These are phyloP conservation scores for Progne subis DNA, from an alignment of 2,113 vertebrate genomes.

Conservation along the genomic window DNA sequence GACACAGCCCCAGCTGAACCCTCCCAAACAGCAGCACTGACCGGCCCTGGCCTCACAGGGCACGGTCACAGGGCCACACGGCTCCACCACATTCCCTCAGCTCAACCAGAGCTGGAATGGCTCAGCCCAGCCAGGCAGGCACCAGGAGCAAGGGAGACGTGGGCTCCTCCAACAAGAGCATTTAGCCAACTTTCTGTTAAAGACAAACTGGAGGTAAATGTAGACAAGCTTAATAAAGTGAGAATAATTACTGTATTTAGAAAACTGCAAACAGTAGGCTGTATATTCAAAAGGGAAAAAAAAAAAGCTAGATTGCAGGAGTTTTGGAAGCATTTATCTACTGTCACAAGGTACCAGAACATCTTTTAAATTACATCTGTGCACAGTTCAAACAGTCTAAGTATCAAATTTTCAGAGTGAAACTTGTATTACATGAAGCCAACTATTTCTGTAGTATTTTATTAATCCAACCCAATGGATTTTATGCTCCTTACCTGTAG, in stretches of 20 bases:
- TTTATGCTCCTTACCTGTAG: constrained; percentile 27
- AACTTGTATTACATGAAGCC: background rate
- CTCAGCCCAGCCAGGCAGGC: background rate
- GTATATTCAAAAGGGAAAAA: background rate
- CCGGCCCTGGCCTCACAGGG: background rate
- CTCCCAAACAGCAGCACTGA: background rate
- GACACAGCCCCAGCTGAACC: background rate
- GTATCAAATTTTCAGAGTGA: background rate
- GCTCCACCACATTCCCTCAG: fast-evolving
- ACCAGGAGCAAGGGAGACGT: fast-evolving
- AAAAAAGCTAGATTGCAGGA: background rate
- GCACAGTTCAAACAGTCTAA: background rate
- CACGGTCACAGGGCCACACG: fast-evolving
- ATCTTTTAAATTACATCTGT: background rate
- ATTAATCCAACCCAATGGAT: background rate
- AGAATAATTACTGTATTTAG: background rate
- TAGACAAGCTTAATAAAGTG: background rate
- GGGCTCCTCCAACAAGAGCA: background rate
- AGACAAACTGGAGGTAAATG: background rate
- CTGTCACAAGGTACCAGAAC: background rate
- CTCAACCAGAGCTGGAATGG: background rate
- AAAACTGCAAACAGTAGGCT: background rate
- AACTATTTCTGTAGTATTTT: background rate
- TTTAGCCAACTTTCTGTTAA: background rate
- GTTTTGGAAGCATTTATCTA: background rate